Conservation (phyloP, 2,113 vertebrate species). For the Neotoma lepida region DNA sequence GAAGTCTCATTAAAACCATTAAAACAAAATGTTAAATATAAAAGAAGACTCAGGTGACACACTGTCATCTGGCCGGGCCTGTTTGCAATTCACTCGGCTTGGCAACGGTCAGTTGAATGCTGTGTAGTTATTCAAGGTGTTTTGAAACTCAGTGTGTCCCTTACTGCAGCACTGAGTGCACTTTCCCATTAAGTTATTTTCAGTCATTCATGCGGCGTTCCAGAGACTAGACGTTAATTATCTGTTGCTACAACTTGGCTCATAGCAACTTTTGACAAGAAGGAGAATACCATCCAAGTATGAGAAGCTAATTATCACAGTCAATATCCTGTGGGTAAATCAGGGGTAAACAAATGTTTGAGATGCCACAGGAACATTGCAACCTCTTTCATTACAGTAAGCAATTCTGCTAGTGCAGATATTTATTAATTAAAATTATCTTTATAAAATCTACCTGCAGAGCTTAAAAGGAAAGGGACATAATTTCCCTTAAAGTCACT, state of each 20-base stretch:
- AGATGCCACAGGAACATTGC: neutral
- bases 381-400: neutral
- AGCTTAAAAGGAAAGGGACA: neutral
- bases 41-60: neutral
- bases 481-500: neutral
- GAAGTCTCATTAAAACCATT: neutral
- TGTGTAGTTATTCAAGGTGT: neutral
- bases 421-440: neutral
- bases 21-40: neutral
- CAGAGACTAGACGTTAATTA: conserved; percentile 31
- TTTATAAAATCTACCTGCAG: neutral
- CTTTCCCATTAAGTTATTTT: neutral
- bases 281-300: conserved; percentile 32
- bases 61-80: accelerated
- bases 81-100: conserved; percentile 39
- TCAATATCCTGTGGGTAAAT: conserved; percentile 33
- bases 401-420: neutral
- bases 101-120: neutral
- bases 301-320: conserved; percentile 58
- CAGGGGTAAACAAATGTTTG: neutral
- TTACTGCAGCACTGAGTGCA: neutral
- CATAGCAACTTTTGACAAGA: conserved; percentile 34
- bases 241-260: conserved; percentile 25
- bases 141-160: neutral
- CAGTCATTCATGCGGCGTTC: neutral